Percentiles rank a stretch among this genome's conserved stretches.
phyloP scores from a whole-genome alignment of 2,888 invertebrate genomes.

The Oasisia sp. region DNA sequence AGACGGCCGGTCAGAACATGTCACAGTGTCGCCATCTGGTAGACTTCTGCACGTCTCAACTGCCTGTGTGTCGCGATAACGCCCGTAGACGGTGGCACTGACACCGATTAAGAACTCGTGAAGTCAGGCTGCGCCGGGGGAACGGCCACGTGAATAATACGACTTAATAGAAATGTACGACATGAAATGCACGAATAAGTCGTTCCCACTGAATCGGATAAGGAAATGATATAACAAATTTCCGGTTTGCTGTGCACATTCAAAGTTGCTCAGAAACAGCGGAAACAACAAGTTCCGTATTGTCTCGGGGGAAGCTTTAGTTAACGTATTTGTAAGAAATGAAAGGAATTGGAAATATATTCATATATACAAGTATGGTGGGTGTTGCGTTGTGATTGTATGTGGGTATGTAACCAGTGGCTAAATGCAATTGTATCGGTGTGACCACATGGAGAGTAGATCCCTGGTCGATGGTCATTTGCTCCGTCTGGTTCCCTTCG shows the following conservation, averaged over 20 bases:
- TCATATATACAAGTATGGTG: not conserved
- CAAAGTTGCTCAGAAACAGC: not conserved
- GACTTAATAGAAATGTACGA: not conserved
- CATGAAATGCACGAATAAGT: not conserved
- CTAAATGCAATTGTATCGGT: not conserved
- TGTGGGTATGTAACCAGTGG: not conserved
- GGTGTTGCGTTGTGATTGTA: not conserved
- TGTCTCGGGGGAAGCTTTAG: not conserved
- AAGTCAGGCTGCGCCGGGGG: no score
- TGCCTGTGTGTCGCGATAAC: not conserved
- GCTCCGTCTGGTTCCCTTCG: not conserved
- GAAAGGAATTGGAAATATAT: not conserved
- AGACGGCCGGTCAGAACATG: not conserved
- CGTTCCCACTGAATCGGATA: not conserved
- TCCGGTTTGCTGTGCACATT: not conserved
- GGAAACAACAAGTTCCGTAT: not conserved
- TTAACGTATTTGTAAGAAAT: not conserved
- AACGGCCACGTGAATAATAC: not conserved
- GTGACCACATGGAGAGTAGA: not conserved
- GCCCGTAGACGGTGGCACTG: not conserved
- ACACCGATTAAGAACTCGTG: not conserved
- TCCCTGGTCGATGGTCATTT: not conserved
- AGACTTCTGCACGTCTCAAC: not conserved
- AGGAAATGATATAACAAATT: not conserved
- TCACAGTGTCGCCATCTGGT: conserved; percentile 3